A percentile compares a stretch with the other conserved stretches of the same genome.
phyloP scores from a whole-genome alignment of 92 coral and sea anemone species.

The Palythoa grandis region DNA sequence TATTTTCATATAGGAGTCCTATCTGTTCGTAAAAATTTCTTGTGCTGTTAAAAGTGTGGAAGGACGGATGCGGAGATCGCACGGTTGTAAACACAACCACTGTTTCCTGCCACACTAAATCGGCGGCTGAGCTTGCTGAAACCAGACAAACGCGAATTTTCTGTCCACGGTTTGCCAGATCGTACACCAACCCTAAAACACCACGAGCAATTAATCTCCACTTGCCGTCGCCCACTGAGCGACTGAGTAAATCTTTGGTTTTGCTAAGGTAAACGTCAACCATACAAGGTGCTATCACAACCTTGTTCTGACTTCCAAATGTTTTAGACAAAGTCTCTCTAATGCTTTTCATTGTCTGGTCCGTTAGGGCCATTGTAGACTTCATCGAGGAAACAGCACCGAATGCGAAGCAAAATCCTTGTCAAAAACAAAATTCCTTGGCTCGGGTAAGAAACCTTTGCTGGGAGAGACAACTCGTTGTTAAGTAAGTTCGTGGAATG shows the following conservation, averaged over 20 bases:
- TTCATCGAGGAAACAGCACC: conserved; percentile 46
- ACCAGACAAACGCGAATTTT: conserved; percentile 72
- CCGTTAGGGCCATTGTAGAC: conserved; percentile 78
- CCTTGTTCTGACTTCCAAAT: conserved; percentile 66
- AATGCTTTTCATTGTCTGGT: conserved; percentile 68
- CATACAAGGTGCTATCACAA: conserved; percentile 91
- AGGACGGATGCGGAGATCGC: conserved; percentile 87
- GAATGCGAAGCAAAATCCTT: background rate
- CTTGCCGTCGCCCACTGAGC: conserved; percentile 72
- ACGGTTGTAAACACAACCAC: conserved; percentile 84
- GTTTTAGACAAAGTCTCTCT: conserved; percentile 71
- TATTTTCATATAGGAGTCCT: conserved; percentile 86
- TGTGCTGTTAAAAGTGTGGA: conserved; percentile 88
- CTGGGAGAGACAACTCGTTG: conserved; percentile 14
- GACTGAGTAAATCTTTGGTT: conserved; percentile 68
- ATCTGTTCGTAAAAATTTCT: conserved; percentile 79
- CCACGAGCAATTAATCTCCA: conserved; percentile 82
- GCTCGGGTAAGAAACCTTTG: background rate
- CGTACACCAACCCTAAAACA: conserved; percentile 77
- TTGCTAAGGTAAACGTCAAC: conserved; percentile 80
- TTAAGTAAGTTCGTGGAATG: conserved; percentile 25
- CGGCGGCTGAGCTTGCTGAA: conserved; percentile 67
- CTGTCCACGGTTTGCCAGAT: conserved; percentile 76
- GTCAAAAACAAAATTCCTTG: background rate
- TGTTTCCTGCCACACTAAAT: conserved; percentile 85